Evolutionary conservation across 2,888 invertebrate species (phyloP).

Genomic region (Synanthedon andrenaeformis): DNA sequence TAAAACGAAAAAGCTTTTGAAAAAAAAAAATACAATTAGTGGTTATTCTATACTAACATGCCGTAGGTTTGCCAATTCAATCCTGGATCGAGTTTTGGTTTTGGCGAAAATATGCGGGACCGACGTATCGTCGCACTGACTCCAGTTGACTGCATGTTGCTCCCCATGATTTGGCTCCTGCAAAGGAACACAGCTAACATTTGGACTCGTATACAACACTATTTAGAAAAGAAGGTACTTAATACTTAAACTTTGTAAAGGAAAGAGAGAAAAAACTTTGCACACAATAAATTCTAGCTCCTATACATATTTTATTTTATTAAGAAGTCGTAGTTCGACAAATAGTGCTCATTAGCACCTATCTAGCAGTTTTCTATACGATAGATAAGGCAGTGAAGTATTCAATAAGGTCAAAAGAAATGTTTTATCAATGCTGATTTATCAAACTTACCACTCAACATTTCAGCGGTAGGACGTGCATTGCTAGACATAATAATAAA

Average conservation of each 20-base stretch:
- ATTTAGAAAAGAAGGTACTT: slow-evolving; percentile 63
- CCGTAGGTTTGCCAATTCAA: slow-evolving; percentile 68
- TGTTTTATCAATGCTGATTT: no score
- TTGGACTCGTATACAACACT: slow-evolving; percentile 74
- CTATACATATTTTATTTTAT: no score
- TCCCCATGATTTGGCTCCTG: slow-evolving; percentile 78
- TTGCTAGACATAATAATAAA: no score
- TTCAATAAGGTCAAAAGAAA: no score
- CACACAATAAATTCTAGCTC: no score
- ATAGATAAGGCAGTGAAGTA: no score
- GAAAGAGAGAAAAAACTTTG: no score
- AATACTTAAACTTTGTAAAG: background rate
- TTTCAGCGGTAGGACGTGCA: no score
- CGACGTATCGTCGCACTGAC: slow-evolving; percentile 75
- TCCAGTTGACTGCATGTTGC: slow-evolving; percentile 73
- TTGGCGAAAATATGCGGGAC: slow-evolving; percentile 77
- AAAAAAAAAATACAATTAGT: background rate
- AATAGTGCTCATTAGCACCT: no score
- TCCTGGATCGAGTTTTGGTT: slow-evolving; percentile 75
- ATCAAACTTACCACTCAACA: background rate
- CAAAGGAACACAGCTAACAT: slow-evolving; percentile 75
- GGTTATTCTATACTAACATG: no score
- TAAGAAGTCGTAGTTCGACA: no score
- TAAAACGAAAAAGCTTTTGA: slow-evolving; percentile 2
- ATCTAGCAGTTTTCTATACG: no score